Base-by-base conservation (phyloP, 2,797 vertebrate genomes). In the Microchirus variegatus region DNA sequence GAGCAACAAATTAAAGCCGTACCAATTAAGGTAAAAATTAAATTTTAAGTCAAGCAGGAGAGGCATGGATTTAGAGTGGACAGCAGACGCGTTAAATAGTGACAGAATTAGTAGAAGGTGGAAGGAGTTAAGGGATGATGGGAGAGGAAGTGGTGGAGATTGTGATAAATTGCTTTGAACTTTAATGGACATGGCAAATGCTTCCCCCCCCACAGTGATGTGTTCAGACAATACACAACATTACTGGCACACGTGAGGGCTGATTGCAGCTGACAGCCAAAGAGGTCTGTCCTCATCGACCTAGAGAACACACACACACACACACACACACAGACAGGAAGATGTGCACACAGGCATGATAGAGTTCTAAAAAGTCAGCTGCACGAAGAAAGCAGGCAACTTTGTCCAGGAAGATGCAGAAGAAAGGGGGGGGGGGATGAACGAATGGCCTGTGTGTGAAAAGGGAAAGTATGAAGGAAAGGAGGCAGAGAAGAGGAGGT, bases 131-230 rank as follows among this genome's bases (percentile, higher is more conserved):
- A 67, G 64, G 72, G 73, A 69, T 82, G 73, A 78, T 52, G 78
- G 72, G 83, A 78, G 65, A 67, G 63, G 67, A 71, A 66, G 66
- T 70, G 79, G 67, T 70, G 72, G 61, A 37, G 80, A 67, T 50
- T 46, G 84, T 88, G 84, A 90, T 90, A 78, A 89, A 90, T 90
- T 85, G 85, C 89, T 90, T 85, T 90, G 86, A 90, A 90, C 89
- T 91, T 90, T 90, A 91, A 91, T 90, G 90, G 89, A 90, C 79
- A 82, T 70, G 85, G 90, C 89, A 87, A 79, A 85, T 76, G 86
- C 72, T 83, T 68, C 80, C 80, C 86, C 82, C 75, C 80, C 80
- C 86, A 81, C 75, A 26, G 87, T 87, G 88, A 91, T 90, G 83
- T 82, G 87, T 87, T 88, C 75, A 80, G 90, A 91, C 90, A 91